These are phyloP conservation scores for Asarcornis scutulata DNA, from an alignment of 2,113 vertebrate genomes.

Conservation along the genomic window DNA sequence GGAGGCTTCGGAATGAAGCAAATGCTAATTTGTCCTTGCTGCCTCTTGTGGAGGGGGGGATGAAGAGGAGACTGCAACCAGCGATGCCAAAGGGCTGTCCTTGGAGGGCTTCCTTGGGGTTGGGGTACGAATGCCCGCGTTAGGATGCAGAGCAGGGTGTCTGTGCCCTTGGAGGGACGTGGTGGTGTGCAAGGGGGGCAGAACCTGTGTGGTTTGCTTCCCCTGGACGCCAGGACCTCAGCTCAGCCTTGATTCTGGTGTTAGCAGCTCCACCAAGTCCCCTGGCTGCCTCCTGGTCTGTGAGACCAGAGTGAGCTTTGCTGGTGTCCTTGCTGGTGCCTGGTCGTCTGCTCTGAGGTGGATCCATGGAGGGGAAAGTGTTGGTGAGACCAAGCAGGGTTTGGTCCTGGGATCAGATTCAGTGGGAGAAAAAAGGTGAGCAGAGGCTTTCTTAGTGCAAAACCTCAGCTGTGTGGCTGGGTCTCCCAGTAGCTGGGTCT, in stretches of 20 bases:
- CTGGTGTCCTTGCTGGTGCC: rapidly evolving
- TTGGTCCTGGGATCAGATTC: neutral
- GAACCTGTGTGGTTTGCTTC: neutral
- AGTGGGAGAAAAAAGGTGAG: neutral
- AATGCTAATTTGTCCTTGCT: neutral
- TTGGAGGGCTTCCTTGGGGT: neutral
- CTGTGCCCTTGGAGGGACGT: neutral
- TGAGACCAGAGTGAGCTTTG: rapidly evolving
- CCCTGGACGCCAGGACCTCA: neutral
- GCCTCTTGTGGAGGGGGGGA: neutral
- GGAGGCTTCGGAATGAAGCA: neutral
- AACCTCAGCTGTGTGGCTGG: neutral
- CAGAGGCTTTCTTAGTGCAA: neutral
- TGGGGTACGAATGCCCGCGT: neutral
- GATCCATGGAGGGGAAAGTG: rapidly evolving
- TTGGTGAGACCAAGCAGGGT: neutral
- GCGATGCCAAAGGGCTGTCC: rapidly evolving
- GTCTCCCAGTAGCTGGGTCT: neutral
- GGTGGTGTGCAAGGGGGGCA: neutral
- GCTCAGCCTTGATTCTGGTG: neutral
- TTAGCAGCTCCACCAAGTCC: neutral
- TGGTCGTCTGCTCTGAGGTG: neutral
- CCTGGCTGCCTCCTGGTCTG: neutral
- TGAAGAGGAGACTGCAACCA: rapidly evolving
- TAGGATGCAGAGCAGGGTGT: neutral